Conservation (phyloP, 2,797 vertebrate genomes). For the Aythya fuligula region DNA sequence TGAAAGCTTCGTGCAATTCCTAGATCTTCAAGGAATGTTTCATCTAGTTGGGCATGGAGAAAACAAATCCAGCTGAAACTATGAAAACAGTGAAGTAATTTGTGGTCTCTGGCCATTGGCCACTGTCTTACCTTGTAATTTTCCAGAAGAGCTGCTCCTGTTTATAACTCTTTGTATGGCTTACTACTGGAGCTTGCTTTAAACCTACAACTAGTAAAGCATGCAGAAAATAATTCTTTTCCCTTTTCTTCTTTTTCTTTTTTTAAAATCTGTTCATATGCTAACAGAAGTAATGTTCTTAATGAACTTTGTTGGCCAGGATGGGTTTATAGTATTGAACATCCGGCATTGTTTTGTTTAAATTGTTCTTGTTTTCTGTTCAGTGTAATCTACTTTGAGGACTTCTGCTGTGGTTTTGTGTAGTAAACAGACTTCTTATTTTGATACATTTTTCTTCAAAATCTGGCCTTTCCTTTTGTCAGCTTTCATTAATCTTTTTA, state of each 20-base stretch:
- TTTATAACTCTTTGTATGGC: not conserved
- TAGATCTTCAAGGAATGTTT: not conserved
- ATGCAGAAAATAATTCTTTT: not conserved
- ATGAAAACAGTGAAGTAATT: not conserved
- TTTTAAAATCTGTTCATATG: not conserved
- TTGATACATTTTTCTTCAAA: not conserved
- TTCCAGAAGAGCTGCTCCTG: not conserved
- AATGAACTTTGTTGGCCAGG: not conserved
- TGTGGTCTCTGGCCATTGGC: not conserved
- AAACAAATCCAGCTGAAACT: constrained; percentile 10
- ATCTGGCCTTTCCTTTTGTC: not conserved
- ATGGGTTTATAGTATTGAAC: not conserved
- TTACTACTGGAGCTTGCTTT: not conserved
- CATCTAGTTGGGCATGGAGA: not conserved
- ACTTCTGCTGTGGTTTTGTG: not conserved
- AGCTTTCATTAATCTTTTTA: not conserved
- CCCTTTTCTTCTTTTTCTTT: not conserved
- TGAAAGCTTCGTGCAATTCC: not conserved
- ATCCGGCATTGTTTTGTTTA: not conserved
- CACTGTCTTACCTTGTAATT: constrained; percentile 15
- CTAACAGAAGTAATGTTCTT: not conserved
- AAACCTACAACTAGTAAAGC: not conserved
- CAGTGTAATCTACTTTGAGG: not conserved
- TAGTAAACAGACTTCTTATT: not conserved
- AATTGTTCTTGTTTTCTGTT: not conserved